Evolutionary conservation across 1,140 invertebrate genomes (phyloP).

Genomic region (Atta cephalotes): DNA sequence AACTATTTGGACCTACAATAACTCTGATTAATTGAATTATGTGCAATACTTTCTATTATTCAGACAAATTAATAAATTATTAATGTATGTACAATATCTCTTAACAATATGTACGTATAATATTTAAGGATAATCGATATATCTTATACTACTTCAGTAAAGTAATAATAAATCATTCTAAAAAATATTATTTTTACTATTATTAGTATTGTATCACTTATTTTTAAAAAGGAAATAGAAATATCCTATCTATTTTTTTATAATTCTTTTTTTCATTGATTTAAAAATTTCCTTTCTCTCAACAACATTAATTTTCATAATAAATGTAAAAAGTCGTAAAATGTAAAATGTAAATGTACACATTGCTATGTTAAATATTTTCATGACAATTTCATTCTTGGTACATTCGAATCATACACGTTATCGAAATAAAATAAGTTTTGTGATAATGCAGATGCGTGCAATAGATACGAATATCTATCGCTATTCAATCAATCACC

Average conservation of each 20-base stretch:
- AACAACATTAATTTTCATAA: conserved; percentile 10
- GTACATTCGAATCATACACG: not conserved
- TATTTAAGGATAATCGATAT: not conserved
- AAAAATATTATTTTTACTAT: too few species aligned
- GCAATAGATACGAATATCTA: not conserved
- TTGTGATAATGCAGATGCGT: not conserved
- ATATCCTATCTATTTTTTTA: not conserved
- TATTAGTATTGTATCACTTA: not conserved
- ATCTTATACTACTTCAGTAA: too few species aligned
- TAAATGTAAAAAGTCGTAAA: not conserved
- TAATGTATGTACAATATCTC: too few species aligned
- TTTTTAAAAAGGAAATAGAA: not conserved
- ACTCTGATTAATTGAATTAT: not conserved
- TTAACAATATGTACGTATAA: too few species aligned
- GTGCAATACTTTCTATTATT: too few species aligned
- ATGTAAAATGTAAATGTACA: not conserved
- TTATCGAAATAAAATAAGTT: not conserved
- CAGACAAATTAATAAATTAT: too few species aligned
- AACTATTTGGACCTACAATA: not conserved
- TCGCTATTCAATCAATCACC: conserved; percentile 38
- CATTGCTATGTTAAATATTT: not conserved
- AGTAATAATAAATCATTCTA: too few species aligned
- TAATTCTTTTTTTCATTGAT: not conserved
- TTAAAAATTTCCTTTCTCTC: not conserved
- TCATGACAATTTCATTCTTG: not conserved